A percentile compares a stretch with the other conserved stretches of the same genome.
Evolutionary conservation across 2,888 invertebrate species (phyloP).

Genomic region (Phalangium opilio): DNA sequence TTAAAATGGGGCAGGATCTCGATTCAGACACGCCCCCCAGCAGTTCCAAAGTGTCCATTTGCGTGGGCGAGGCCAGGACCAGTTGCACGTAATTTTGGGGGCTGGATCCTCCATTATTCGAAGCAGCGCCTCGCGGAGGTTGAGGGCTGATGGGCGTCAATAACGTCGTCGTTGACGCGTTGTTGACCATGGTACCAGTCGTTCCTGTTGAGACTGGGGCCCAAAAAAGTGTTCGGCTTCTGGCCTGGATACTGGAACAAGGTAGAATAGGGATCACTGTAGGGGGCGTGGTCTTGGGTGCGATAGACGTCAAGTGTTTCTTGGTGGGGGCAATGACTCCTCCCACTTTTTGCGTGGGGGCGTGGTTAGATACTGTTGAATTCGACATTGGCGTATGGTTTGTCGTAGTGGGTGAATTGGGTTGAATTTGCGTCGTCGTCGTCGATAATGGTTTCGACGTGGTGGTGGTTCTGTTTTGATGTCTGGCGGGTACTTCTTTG

Average conservation of each 20-base stretch:
- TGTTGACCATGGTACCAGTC: not conserved
- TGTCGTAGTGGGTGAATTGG: conserved; percentile 2
- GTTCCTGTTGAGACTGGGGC: conserved; percentile 6
- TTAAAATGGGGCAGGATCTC: conserved; percentile 9
- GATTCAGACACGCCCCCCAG: conserved; percentile 1
- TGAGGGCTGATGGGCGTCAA: conserved; percentile 10
- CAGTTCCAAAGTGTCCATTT: conserved; percentile 6
- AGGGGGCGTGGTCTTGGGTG: conserved; percentile 11
- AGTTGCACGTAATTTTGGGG: conserved; percentile 7
- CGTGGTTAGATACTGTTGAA: not conserved
- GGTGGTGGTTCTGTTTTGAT: too few species aligned
- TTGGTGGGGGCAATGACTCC: conserved; percentile 2
- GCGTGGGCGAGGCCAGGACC: conserved; percentile 11
- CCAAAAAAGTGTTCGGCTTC: not conserved
- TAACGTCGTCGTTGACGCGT: conserved; percentile 7
- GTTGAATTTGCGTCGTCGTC: not conserved
- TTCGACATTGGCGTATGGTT: conserved; percentile 7
- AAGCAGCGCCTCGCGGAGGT: not conserved
- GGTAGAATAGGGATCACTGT: conserved; percentile 12
- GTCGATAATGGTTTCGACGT: not conserved
- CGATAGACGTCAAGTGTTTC: conserved; percentile 12
- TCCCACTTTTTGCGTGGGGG: not conserved
- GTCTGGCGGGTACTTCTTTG: too few species aligned
- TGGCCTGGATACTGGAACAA: too few species aligned
- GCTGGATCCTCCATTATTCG: conserved; percentile 3